A percentile compares a stretch with the other conserved stretches of the same genome.
Evolutionary conservation across 2,797 vertebrate genomes (phyloP).

Genomic region (Helarctos malayanus): DNA sequence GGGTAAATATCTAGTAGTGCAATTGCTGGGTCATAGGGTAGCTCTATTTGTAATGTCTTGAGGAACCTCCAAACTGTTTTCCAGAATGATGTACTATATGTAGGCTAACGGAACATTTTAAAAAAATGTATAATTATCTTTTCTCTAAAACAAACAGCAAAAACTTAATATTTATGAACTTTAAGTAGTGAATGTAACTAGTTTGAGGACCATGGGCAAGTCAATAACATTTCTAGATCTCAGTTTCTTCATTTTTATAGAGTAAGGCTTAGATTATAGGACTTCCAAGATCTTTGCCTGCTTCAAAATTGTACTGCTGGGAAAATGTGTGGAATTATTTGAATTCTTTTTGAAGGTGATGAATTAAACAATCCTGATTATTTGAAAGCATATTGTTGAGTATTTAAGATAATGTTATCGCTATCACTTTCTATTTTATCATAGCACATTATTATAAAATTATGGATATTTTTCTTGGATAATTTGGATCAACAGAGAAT

Average conservation of each 20-base stretch:
- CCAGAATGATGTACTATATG: neutral
- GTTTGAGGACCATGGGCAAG: neutral
- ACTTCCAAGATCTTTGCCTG: neutral
- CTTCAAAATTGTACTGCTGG: neutral
- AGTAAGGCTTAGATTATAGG: neutral
- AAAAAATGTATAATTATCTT: neutral
- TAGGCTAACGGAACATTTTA: too few species aligned
- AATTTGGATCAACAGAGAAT: constrained; percentile 51
- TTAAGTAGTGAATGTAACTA: constrained; percentile 11
- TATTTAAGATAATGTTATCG: constrained; percentile 43
- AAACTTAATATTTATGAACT: constrained; percentile 41
- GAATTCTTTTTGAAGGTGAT: neutral
- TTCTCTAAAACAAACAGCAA: constrained; percentile 45
- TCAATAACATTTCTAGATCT: constrained; percentile 35
- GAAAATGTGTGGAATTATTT: constrained; percentile 2
- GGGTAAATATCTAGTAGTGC: neutral
- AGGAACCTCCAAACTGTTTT: neutral
- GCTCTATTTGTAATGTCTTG: neutral
- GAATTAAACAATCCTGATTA: constrained; percentile 49
- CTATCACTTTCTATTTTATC: neutral
- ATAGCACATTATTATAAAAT: constrained; percentile 9
- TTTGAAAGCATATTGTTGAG: constrained; percentile 41
- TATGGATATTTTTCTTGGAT: neutral
- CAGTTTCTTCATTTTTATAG: constrained; percentile 42
- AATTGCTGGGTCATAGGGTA: neutral